A percentile compares a stretch with the other conserved stretches of the same genome.
Evolutionary conservation across 2,113 vertebrate species (phyloP).

Genomic region (Xyrauchen texanus): DNA sequence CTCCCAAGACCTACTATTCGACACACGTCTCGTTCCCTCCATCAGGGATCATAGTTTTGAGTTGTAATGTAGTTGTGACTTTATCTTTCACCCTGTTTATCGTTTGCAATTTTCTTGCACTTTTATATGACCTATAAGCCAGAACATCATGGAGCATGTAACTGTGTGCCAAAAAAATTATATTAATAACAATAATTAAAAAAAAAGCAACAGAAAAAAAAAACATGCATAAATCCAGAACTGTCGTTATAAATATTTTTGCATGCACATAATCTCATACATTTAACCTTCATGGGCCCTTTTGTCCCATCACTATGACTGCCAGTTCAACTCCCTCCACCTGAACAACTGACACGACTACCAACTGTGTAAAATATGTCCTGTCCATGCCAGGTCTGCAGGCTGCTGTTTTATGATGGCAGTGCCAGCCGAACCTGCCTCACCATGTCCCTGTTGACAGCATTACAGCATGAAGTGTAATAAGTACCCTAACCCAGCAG

Average conservation of each 20-base stretch:
- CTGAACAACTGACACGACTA: constrained; percentile 43
- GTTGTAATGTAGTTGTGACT: no score
- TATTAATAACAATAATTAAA: no score
- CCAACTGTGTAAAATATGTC: constrained; percentile 50
- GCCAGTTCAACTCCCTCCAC: constrained; percentile 45
- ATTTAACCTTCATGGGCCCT: constrained; percentile 63
- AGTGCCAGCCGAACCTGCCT: constrained; percentile 56
- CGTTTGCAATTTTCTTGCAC: no score
- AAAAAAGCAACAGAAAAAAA: background rate
- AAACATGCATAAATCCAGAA: background rate
- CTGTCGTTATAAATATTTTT: background rate
- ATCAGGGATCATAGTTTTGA: no score
- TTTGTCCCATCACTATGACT: constrained; percentile 44
- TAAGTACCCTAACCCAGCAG: constrained; percentile 70
- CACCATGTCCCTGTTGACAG: constrained; percentile 31
- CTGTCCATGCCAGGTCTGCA: constrained; percentile 35
- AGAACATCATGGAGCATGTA: no score
- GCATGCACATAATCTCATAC: background rate
- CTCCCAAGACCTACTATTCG: no score
- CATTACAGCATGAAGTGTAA: constrained; percentile 63
- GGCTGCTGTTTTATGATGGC: constrained; percentile 18
- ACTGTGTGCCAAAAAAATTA: no score
- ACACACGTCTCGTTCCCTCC: no score
- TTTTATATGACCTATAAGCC: no score
- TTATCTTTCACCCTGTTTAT: no score